These are phyloP conservation scores for Siphonodentalium dalli DNA, from an alignment of 2,888 invertebrate species.

Conservation along the genomic window DNA sequence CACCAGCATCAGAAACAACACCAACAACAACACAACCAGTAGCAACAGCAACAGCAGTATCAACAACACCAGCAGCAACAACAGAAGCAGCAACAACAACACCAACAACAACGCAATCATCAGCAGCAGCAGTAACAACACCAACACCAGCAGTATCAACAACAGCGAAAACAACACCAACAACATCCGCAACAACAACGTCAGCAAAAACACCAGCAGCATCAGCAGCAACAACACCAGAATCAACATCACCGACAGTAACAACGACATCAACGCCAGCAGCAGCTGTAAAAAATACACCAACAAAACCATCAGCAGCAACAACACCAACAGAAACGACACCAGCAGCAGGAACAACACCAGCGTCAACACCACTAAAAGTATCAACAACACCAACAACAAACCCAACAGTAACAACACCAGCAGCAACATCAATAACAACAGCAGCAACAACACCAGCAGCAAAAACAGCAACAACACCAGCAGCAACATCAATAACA, in stretches of 20 bases:
- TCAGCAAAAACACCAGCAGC: neutral
- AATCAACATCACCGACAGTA: neutral
- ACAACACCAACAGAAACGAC: neutral
- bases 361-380: neutral
- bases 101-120: neutral
- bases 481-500: neutral
- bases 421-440: neutral
- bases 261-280: neutral
- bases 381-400: neutral
- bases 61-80: neutral
- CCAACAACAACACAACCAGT: neutral
- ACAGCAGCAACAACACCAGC: neutral
- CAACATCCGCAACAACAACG: neutral
- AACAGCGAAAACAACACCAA: neutral
- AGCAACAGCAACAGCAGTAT: neutral
- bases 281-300: neutral
- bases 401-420: neutral
- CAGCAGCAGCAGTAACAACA: neutral
- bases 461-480: neutral
- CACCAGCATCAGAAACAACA: neutral
- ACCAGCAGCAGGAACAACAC: neutral
- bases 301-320: neutral
- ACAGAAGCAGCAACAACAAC: neutral
- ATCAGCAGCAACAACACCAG: neutral
- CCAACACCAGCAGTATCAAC: neutral